Evolutionary conservation across 2,888 invertebrate genomes (phyloP).

Genomic region (Pseudolycoriella hygida): DNA sequence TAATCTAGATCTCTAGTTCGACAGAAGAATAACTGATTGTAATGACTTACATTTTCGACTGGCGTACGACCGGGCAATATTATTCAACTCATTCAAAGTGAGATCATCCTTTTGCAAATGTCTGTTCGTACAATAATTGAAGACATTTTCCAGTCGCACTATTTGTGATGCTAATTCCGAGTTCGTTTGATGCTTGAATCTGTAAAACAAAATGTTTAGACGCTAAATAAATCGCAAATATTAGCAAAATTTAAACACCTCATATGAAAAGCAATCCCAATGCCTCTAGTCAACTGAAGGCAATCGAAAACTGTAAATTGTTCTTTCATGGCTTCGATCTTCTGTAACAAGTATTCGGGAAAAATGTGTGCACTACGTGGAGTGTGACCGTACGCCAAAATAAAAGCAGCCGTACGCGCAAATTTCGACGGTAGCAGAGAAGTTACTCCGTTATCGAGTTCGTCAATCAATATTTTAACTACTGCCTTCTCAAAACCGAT

Average conservation of each 20-base stretch:
- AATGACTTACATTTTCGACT: slow-evolving; percentile 19
- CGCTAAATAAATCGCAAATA: neutral
- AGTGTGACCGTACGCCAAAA: slow-evolving; percentile 29
- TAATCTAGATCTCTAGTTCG: too few species aligned
- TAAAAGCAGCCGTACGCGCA: slow-evolving; percentile 27
- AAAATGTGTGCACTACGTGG: slow-evolving; percentile 16
- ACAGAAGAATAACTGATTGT: too few species aligned
- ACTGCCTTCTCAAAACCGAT: slow-evolving; percentile 29
- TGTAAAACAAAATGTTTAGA: slow-evolving; percentile 7
- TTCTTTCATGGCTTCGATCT: slow-evolving; percentile 24
- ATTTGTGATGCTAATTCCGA: slow-evolving; percentile 17
- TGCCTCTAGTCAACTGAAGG: slow-evolving; percentile 28
- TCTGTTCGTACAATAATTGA: slow-evolving; percentile 22
- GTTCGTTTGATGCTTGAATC: slow-evolving; percentile 19
- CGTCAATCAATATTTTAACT: slow-evolving; percentile 23
- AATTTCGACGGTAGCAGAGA: slow-evolving; percentile 27
- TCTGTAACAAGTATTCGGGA: slow-evolving; percentile 23
- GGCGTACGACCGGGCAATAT: slow-evolving; percentile 21
- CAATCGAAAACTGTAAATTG: slow-evolving; percentile 29
- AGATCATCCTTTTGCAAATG: slow-evolving; percentile 17
- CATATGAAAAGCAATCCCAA: slow-evolving; percentile 25
- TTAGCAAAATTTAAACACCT: slow-evolving; percentile 10
- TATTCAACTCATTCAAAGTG: slow-evolving; percentile 19
- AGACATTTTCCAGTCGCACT: slow-evolving; percentile 18
- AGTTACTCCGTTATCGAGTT: slow-evolving; percentile 21